Evolutionary conservation across 2,113 vertebrate species (phyloP).

Genomic region (Chlamydotis undulata): DNA sequence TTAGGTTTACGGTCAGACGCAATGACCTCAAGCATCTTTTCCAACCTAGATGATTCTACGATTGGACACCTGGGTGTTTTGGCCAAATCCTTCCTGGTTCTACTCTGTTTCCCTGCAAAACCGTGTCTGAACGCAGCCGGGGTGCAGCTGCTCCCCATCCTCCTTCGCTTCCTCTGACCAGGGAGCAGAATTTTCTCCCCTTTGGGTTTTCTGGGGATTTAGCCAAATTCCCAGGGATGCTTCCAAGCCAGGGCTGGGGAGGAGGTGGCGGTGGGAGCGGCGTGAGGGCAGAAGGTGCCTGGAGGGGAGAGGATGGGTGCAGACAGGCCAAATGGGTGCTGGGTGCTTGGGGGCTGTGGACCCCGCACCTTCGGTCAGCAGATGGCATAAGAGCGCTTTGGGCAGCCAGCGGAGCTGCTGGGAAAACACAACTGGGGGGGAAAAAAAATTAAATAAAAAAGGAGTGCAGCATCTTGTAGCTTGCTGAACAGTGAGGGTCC

Average conservation of each 20-base stretch:
- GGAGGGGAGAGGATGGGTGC: neutral
- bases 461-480: neutral
- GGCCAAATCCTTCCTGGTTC: neutral
- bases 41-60: no score
- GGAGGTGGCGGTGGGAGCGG: accelerated
- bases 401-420: neutral
- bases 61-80: neutral
- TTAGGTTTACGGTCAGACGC: accelerated
- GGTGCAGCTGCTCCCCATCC: no score
- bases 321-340: neutral
- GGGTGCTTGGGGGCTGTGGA: neutral
- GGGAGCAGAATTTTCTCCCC: neutral
- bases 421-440: accelerated
- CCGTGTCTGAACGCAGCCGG: neutral
- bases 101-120: neutral
- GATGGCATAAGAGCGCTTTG: conserved; percentile 29
- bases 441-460: no score
- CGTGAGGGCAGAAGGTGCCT: neutral
- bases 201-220: neutral
- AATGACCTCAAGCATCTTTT: neutral
- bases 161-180: no score
- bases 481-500: neutral
- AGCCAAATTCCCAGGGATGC: neutral
- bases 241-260: neutral
- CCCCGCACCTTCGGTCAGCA: neutral